These are phyloP conservation scores for Drosophila setosimentum DNA, from an alignment of 2,888 invertebrate genomes.

Conservation along the genomic window DNA sequence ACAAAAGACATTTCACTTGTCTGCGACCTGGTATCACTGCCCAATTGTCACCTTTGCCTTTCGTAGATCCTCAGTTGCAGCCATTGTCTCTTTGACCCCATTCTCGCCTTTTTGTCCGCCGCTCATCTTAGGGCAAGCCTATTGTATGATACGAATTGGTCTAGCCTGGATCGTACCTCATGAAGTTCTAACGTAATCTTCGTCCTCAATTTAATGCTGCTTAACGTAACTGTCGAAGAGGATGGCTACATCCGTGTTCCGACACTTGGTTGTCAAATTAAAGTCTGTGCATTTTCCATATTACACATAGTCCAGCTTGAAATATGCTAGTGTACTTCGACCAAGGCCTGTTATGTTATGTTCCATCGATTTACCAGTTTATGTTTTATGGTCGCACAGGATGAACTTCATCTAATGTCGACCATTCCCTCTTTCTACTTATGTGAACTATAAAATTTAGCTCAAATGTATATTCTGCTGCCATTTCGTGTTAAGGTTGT, in stretches of 20 bases:
- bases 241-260: no score
- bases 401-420: background rate
- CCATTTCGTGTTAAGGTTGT: background rate
- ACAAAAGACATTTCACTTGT: background rate
- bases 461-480: background rate
- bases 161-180: background rate
- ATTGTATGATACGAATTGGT: background rate
- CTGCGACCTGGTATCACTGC: background rate
- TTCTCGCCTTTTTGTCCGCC: no score
- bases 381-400: background rate
- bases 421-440: background rate
- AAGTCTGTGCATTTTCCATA: no score
- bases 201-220: no score
- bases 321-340: no score
- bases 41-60: background rate
- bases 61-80: background rate
- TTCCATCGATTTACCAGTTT: background rate
- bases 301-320: no score
- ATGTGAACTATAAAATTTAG: background rate
- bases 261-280: no score
- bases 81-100: background rate
- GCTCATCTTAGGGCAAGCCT: background rate
- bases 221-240: no score
- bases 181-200: background rate
- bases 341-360: no score